Base-by-base conservation (phyloP, 2,888 invertebrate genomes). In the Hirtodrosophila histrioides region DNA sequence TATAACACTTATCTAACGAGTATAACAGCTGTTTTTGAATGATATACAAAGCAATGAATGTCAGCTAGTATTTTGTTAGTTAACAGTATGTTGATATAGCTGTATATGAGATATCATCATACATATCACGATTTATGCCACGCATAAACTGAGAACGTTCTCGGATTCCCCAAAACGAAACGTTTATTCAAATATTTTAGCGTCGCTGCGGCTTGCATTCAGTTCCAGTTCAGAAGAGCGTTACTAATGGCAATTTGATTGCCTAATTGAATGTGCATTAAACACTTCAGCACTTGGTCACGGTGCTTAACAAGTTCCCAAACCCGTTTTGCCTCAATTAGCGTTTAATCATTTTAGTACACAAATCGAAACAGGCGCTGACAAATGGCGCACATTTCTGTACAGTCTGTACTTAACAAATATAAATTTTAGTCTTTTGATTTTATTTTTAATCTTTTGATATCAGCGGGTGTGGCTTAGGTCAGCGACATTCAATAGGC, bases 191-290 rank as follows among this genome's bases (percentile, higher is more conserved):
- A 54, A 54, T 29, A n/a, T 37, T 37, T 24, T 17, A 55, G 41
- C 64, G 58, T 45, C 46, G 11, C 17, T 36, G 31, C 2, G 62
- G 56, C 58, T 58, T 33, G 23, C 33, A 57, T 49, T 61, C 35
- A 11, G 41, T 40, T 64, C 58, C 61, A 65, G 45, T 56, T 62
- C 37, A 35, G n/a, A 24, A 29, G 43, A 23, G 55, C 53, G 44
- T 63, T 57, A 78, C 58, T 71, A 85, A 87, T 85, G 65, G 49
- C 68, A 72, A 63, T 72, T 85, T 82, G 64, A 82, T 85, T 67
- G 79, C 64, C 70, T 61, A 64, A 66, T 80, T 80, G 68, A 66
- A 70, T 54, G 58, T 60, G 46, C 63, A 83, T 69, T 63, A 67
- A 61, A 29, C 54, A 58, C 41, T 44, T 50, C 24, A 56, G 57